Evolutionary conservation across 2,888 invertebrate species (phyloP), one percentile per base, ranked within the genome.

Genomic region (Graphium colonna): DNA sequence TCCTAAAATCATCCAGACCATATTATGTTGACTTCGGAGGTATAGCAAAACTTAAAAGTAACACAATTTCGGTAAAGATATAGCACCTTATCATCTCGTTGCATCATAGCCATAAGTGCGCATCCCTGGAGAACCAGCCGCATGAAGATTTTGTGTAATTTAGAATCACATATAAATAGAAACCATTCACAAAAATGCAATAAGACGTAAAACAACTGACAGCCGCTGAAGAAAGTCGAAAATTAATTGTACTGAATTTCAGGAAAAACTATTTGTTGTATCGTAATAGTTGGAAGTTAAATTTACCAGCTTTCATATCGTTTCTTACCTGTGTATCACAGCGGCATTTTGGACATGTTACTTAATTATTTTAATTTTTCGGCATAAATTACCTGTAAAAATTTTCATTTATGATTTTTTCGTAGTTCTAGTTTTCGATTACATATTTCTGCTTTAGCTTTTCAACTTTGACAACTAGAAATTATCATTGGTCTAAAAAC

Each of bases 131-230:
- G 72, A 69, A 65, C 63, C 86, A 73, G 80, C 77, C 63, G 88
- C 85, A 69, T 83, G 78, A 78, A 84, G 82, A 72, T 68, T 63
- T 69, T 62, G 64, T 59, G 68, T 59, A 70, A 57, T 58, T 59
- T 61, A 57, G 52, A 60, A 59, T 54, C 28, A 38, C 17, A 42
- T 58, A 48, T 55, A 53, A 55, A 67, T 67, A 67, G 60, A 69
- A 67, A 66, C 63, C 61, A 61, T 17, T 60, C 55, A 47, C 49
- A 58, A 64, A 65, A 72, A 68, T 68, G 68, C 64, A 72, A 62
- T 78, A 65, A 78, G 79, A 81, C 85, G 86, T 87, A 87, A 86
- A 89, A 88, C 86, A 87, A 82, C 78, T 89, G 88, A 89, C 88
- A 89, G 82, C 83, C 86, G 88, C 82, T 75, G 76, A 76, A 75